These are phyloP conservation scores for Siderastrea radians DNA, from an alignment of 92 coral and sea anemone genomes.

Conservation along the genomic window DNA sequence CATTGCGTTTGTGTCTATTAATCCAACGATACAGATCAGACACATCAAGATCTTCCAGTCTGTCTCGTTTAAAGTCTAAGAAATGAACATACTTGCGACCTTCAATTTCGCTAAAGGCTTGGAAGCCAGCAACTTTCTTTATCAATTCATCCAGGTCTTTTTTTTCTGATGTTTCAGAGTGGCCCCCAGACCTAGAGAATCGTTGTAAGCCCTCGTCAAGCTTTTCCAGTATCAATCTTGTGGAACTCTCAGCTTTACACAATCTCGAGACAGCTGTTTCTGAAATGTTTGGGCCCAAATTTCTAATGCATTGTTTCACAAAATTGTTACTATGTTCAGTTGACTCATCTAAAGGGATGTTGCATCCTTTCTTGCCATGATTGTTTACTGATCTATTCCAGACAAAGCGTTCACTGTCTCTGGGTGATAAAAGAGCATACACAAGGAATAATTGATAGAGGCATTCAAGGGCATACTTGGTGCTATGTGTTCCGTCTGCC, in stretches of 20 bases:
- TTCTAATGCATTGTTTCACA: conserved; percentile 56
- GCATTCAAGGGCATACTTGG: conserved; percentile 58
- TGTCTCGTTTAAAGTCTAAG: conserved; percentile 43
- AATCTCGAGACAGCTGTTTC: conserved; percentile 63
- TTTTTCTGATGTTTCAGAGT: conserved; percentile 10
- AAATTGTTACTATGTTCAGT: conserved; percentile 67
- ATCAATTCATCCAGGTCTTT: conserved; percentile 8
- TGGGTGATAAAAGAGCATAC: conserved; percentile 39
- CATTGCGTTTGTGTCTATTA: conserved; percentile 49
- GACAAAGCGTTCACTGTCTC: conserved; percentile 56
- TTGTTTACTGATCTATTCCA: conserved; percentile 62
- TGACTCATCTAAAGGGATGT: conserved; percentile 45
- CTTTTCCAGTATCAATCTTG: conserved; percentile 30
- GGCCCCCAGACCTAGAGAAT: not conserved
- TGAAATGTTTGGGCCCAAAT: conserved; percentile 58
- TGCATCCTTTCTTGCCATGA: conserved; percentile 49
- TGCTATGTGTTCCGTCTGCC: conserved; percentile 62
- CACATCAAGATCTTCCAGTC: conserved; percentile 33
- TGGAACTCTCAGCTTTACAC: conserved; percentile 60
- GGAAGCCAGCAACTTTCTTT: not conserved
- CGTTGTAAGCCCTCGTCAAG: not conserved
- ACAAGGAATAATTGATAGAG: conserved; percentile 49
- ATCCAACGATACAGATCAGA: conserved; percentile 47
- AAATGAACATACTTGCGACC: conserved; percentile 6
- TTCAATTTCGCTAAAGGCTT: not conserved